These are phyloP conservation scores for Coptotermes formosanus DNA, from an alignment of 1,140 invertebrate species.

Conservation along the genomic window DNA sequence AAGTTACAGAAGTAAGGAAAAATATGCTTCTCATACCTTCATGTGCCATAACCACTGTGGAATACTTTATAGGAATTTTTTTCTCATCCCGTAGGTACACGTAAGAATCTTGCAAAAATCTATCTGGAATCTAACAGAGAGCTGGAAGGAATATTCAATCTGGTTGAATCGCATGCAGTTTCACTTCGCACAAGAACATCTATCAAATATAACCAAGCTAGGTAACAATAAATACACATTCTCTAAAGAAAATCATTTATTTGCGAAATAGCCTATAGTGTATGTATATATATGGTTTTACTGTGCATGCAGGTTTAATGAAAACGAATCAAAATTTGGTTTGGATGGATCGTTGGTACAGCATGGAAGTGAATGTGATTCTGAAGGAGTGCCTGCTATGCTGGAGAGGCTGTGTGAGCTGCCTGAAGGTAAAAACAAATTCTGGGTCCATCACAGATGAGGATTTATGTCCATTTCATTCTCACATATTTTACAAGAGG, in stretches of 20 bases:
- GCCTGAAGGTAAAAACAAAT: background rate
- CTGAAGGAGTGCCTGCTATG: background rate
- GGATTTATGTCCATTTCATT: background rate
- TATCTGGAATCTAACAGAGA: background rate
- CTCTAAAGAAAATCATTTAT: no score
- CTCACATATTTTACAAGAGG: no score
- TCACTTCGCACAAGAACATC: slow-evolving; percentile 4
- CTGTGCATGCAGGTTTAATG: no score
- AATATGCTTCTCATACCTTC: no score
- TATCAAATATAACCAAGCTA: background rate
- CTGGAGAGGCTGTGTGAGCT: background rate
- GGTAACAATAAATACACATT: background rate
- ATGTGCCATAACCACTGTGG: no score
- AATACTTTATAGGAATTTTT: no score
- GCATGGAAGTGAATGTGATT: background rate
- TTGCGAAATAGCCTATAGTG: no score
- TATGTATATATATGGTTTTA: no score
- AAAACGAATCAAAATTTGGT: background rate
- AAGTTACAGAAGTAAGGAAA: slow-evolving; percentile 3
- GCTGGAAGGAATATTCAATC: background rate
- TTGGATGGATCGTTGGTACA: background rate
- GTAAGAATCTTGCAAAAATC: background rate
- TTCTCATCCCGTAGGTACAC: background rate
- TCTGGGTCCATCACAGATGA: background rate
- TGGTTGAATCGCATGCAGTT: slow-evolving; percentile 8